phyloP scores from a whole-genome alignment of 2,888 invertebrate genomes.

The Phaonia tiefii region DNA sequence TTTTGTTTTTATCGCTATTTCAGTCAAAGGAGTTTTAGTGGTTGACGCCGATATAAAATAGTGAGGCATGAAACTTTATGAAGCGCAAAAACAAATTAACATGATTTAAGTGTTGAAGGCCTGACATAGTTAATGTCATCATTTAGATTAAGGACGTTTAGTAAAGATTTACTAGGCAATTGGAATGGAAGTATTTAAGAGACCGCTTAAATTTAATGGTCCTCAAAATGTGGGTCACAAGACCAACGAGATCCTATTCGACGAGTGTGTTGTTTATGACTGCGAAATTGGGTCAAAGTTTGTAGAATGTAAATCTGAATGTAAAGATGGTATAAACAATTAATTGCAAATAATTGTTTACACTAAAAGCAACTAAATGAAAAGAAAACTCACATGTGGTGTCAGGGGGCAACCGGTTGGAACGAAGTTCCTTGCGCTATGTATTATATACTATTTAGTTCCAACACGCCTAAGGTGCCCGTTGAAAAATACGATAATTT shows the following conservation, averaged over 20 bases:
- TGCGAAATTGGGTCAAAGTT: too few relatives aligned
- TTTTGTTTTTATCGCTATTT: conserved; percentile 8
- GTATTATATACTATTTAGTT: too few relatives aligned
- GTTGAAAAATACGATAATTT: too few relatives aligned
- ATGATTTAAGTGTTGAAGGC: conserved; percentile 6
- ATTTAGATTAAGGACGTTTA: conserved; percentile 24
- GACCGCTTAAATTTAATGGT: background rate
- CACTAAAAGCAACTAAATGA: too few relatives aligned
- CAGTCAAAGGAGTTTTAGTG: conserved; percentile 14
- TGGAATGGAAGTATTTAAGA: conserved; percentile 72
- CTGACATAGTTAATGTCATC: background rate
- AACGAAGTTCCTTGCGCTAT: too few relatives aligned
- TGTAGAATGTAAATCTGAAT: too few relatives aligned
- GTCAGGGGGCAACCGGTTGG: too few relatives aligned
- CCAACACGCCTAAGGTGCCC: too few relatives aligned
- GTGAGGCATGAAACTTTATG: background rate
- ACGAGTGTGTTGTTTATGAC: too few relatives aligned
- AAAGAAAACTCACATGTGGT: too few relatives aligned
- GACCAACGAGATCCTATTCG: background rate
- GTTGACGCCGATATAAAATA: background rate
- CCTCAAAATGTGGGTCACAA: background rate
- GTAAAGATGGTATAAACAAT: too few relatives aligned
- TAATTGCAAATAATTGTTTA: too few relatives aligned
- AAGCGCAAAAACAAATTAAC: background rate
- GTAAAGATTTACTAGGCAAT: background rate